A percentile compares a stretch with the other conserved stretches of the same genome.
These are phyloP conservation scores for Thalassophryne amazonica DNA, from an alignment of 2,797 vertebrate genomes.

Conservation along the genomic window DNA sequence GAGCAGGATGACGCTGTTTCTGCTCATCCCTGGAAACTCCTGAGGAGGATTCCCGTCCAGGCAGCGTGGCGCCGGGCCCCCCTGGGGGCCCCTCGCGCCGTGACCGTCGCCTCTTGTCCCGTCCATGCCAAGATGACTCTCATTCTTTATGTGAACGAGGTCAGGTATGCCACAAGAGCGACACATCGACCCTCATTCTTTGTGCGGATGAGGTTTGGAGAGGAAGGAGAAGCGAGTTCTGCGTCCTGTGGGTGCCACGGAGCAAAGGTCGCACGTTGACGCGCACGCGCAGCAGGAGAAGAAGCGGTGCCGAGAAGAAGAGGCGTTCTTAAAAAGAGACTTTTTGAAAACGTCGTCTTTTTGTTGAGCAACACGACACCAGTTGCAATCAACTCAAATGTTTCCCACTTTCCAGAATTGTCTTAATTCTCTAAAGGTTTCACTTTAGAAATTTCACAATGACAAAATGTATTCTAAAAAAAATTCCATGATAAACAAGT, in stretches of 20 bases:
- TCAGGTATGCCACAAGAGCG: constrained; percentile 74
- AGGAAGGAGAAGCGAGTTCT: constrained; percentile 74
- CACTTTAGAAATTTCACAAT: constrained; percentile 62
- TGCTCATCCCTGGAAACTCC: constrained; percentile 86
- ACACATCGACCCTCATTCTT: constrained; percentile 81
- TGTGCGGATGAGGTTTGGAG: constrained; percentile 84
- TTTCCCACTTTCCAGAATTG: constrained; percentile 73
- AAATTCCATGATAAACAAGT: neutral
- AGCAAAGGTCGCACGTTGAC: constrained; percentile 62
- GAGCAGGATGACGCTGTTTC: constrained; percentile 75
- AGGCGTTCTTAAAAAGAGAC: constrained; percentile 69
- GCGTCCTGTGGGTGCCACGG: constrained; percentile 56
- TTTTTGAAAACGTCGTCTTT: constrained; percentile 67
- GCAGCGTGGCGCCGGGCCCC: constrained; percentile 70
- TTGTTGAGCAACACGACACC: constrained; percentile 62
- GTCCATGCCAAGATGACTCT: constrained; percentile 77
- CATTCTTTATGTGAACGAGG: constrained; percentile 80
- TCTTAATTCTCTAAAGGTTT: constrained; percentile 77
- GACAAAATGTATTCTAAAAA: constrained; percentile 22
- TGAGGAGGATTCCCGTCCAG: constrained; percentile 78
- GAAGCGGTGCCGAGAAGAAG: constrained; percentile 78
- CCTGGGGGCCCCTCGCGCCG: constrained; percentile 45
- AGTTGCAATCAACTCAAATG: constrained; percentile 52
- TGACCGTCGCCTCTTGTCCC: constrained; percentile 68
- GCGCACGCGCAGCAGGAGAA: constrained; percentile 78